Conservation (phyloP, 2,888 invertebrate genomes). For the Halocaridina rubra region DNA sequence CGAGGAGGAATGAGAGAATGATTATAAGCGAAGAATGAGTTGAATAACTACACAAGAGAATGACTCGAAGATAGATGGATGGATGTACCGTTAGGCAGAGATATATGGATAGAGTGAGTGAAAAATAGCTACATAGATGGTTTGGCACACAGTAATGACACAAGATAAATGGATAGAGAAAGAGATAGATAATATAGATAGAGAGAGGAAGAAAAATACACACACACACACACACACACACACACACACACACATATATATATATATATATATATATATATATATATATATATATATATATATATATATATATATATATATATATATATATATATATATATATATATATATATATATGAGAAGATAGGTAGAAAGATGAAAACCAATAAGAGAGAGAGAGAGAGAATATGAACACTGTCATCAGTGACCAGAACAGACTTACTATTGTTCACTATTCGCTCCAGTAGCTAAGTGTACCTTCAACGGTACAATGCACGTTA, state of each 20-base stretch:
- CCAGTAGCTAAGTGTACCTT: too few relatives aligned
- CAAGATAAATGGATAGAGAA: too few relatives aligned
- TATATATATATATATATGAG: background rate
- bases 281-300: background rate
- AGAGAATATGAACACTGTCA: background rate
- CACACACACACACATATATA: background rate
- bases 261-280: background rate
- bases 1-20: background rate
- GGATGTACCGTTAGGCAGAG: background rate
- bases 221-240: background rate
- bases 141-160: background rate
- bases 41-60: too few relatives aligned
- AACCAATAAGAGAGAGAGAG: background rate
- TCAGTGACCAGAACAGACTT: too few relatives aligned
- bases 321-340: background rate
- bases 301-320: background rate
- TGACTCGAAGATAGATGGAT: background rate
- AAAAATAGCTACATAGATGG: background rate
- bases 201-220: background rate
- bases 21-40: background rate
- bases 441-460: too few relatives aligned
- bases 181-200: background rate
- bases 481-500: too few relatives aligned
- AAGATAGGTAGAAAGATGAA: background rate
- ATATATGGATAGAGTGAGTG: background rate